Evolutionary conservation across 2,888 invertebrate species (phyloP), one percentile per base, ranked within the genome.

Genomic region (Steinernema scapterisci): DNA sequence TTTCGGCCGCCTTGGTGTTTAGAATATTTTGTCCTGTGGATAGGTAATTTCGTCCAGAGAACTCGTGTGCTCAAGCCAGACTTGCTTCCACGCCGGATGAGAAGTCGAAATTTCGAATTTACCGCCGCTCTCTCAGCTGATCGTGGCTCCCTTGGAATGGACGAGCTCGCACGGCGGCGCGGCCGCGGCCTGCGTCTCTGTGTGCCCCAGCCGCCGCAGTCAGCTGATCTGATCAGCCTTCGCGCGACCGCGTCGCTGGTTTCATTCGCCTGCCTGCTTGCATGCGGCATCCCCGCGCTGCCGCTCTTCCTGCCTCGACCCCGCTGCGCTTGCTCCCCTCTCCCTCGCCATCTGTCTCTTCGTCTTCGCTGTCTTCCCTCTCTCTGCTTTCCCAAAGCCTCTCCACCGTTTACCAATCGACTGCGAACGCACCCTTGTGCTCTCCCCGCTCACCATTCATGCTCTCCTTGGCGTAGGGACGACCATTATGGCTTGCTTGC

Each of bases 181-280:
- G 63, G 31, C 16, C 31, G 63, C 63, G 38, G 25, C 38, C 7
- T 27, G 31, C 63, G 63, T 5, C 6, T 25, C 31, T n/a, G 31
- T 31, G 31, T 31, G 31, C 63, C 3, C 31, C 63, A 7, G 21
- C 38, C 31, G 52, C 16, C 27, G 63, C 63, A 31, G 63, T 63
- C 63, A 63, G 63, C 63, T 63, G 63, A 63, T 63, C 63, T 25
- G 63, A 63, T 63, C 63, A 31, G 63, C 27, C 63, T 9, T 38
- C 27, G 63, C 27, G 31, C 63, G 63, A 63, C 27, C 63, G 63
- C 63, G 63, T 63, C 63, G 63, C 13, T 25, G 25, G 63, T 31
- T 27, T 63, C 31, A 25, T 54, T 19, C 21, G 54, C 63, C 13
- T 31, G 63, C 63, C 27, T 63, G 31, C 63, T 27, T 63, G 63